Percentiles rank a stretch among this genome's conserved stretches.
phyloP scores from a whole-genome alignment of 2,113 vertebrate species.

The Mungos mungo region DNA sequence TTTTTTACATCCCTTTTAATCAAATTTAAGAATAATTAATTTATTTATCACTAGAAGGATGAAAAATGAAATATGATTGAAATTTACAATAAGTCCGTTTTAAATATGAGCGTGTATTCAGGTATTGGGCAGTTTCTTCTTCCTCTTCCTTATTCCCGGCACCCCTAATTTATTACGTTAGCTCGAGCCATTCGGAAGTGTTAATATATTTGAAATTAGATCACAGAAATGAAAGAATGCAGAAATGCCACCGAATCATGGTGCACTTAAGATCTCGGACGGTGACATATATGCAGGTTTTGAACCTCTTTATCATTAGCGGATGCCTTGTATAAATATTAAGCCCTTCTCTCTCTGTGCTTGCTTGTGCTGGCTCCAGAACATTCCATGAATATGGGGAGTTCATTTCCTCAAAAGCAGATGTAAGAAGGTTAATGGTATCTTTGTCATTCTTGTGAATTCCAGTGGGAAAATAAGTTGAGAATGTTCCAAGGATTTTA shows the following conservation, averaged over 20 bases:
- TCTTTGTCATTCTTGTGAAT: background rate
- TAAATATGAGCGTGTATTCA: background rate
- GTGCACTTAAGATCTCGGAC: background rate
- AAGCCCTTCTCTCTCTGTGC: background rate
- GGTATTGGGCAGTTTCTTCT: background rate
- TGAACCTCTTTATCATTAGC: background rate
- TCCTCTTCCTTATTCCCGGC: background rate
- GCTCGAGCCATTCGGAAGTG: background rate
- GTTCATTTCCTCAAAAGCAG: background rate
- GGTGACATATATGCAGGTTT: background rate
- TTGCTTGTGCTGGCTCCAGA: background rate
- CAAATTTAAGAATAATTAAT: background rate
- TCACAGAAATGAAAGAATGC: background rate
- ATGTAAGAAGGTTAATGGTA: background rate
- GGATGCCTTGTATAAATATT: background rate
- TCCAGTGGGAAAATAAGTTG: slow-evolving; percentile 7
- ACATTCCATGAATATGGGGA: background rate
- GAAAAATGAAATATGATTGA: background rate
- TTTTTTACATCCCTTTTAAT: background rate
- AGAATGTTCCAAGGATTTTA: background rate
- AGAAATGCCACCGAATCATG: background rate
- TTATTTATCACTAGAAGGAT: background rate
- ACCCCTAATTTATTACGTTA: background rate
- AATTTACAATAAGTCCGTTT: background rate
- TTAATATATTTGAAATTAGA: background rate